These are phyloP conservation scores for Gymnothorax reevesii DNA, from an alignment of 2,797 vertebrate species.

Conservation along the genomic window DNA sequence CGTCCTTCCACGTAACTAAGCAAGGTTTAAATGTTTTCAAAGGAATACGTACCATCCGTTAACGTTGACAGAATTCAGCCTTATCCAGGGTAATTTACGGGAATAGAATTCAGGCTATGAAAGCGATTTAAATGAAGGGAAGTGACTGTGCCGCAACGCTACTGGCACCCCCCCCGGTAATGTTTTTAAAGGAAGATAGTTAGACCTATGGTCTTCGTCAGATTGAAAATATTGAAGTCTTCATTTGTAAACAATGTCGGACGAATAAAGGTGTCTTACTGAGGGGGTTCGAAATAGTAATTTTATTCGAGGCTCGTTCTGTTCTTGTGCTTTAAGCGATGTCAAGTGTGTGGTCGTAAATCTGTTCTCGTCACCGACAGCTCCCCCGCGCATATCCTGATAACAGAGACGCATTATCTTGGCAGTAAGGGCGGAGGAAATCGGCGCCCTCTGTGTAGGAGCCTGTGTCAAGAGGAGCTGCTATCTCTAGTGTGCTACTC, in stretches of 20 bases:
- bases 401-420: neutral
- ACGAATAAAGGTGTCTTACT: neutral
- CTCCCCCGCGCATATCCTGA: constrained; percentile 13
- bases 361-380: constrained; percentile 15
- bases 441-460: constrained; percentile 3
- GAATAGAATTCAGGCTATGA: neutral
- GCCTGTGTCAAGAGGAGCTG: neutral
- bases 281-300: neutral
- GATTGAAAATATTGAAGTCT: neutral
- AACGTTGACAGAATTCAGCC: neutral
- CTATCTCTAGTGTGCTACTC: constrained; percentile 19
- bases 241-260: neutral
- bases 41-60: neutral
- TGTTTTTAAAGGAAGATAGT: neutral
- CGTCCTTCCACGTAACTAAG: neutral
- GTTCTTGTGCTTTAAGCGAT: neutral
- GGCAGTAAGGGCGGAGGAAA: neutral
- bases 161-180: neutral
- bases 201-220: neutral
- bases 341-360: neutral
- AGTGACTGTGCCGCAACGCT: neutral
- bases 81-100: neutral
- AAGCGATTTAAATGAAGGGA: neutral
- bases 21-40: neutral
- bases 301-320: constrained; percentile 4